Evolutionary conservation across 2,113 vertebrate species (phyloP), one percentile per base, ranked within the genome.

Genomic region (Solea senegalensis): DNA sequence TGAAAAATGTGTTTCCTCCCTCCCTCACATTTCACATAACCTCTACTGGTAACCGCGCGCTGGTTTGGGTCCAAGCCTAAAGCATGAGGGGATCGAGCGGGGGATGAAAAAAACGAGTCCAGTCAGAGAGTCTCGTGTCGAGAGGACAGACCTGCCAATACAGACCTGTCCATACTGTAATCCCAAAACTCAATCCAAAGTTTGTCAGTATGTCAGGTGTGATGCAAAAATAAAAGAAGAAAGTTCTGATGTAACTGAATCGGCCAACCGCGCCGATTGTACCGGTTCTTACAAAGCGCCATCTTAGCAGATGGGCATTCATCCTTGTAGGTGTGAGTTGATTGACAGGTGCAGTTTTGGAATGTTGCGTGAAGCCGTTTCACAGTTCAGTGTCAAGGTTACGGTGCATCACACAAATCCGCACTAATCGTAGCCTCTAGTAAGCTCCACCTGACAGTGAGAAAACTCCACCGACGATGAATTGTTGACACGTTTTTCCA

Each of bases 1-100:
- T 93, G 90, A 92, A 89, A 94, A 94, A 94, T 91, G 90, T 93
- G 94, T 93, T 94, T 94, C 94, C 93, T 93, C 81, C 55, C 72
- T 59, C 45, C 51, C 61, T 83, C 76, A 69, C 80, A 65, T 87
- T 91, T 91, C 89, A 81, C 89, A 81, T 88, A 87, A 89, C 86
- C 87, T 85, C 78, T 80, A 21, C 34, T 49, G 58, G 58, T 81
- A 86, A 75, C 59, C 76, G 26, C 26, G 9, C 76, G 51, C 76
- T 76, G 51, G 8, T 41, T 34, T 72, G 72, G 70, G 71, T 77
- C 69, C 28, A 12, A 66, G 66, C 70, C 28, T 13, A 50, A 49
- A 69, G 69, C 51, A 58, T 55, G 74, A 4, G 57, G 28, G 69
- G 52, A 46, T 46, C n/a, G 16, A 64, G 26, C 14, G 66, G 83